A percentile compares a stretch with the other conserved stretches of the same genome.
phyloP scores from a whole-genome alignment of 2,113 vertebrate species.

The Mormyrus iriodes region DNA sequence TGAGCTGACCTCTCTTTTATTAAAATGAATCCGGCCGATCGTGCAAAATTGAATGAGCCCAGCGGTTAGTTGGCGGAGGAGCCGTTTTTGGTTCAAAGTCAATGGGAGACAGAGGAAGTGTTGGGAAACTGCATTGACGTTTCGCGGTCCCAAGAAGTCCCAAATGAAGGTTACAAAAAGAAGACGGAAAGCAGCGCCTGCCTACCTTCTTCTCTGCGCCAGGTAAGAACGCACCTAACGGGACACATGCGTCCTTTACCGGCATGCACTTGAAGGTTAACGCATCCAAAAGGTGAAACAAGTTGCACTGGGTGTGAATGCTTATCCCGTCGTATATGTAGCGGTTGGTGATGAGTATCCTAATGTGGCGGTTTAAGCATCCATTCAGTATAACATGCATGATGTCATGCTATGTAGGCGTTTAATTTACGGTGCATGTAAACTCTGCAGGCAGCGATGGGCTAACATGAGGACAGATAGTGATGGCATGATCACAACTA shows the following conservation, averaged over 20 bases:
- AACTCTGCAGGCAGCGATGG: background rate
- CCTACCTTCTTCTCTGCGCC: conserved; percentile 53
- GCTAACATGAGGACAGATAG: background rate
- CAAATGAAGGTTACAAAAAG: conserved; percentile 65
- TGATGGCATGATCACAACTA: background rate
- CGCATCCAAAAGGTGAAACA: background rate
- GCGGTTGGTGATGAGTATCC: background rate
- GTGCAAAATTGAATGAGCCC: background rate
- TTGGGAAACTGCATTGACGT: conserved; percentile 9
- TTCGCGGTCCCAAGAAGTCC: conserved; percentile 45
- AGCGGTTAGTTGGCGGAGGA: background rate
- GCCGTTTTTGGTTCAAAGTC: conserved; percentile 26
- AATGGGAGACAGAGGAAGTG: conserved; percentile 26
- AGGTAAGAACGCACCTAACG: conserved; percentile 46
- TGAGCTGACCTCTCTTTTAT: background rate
- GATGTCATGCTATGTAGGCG: background rate
- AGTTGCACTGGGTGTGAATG: background rate
- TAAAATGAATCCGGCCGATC: background rate
- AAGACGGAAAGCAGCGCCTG: conserved; percentile 55
- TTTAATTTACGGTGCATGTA: background rate
- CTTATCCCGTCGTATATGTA: background rate
- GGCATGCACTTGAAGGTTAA: background rate
- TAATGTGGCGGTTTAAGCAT: background rate
- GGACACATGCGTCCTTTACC: background rate
- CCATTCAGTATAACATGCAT: background rate